Conservation (phyloP, 1,140 invertebrate genomes). For the Lepidurus packardi region DNA sequence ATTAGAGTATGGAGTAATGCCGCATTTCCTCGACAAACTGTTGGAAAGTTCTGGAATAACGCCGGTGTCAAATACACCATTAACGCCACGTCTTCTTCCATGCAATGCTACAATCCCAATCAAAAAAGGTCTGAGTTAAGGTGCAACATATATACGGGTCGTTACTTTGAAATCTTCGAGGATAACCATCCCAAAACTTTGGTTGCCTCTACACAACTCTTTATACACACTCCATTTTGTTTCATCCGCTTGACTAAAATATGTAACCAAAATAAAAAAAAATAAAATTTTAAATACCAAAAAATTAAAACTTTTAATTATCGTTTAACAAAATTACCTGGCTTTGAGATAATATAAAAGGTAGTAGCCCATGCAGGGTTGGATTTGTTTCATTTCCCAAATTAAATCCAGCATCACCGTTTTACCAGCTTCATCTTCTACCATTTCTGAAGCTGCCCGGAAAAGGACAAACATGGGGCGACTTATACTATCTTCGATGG, state of each 20-base stretch:
- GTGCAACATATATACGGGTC: neutral
- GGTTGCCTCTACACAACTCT: conserved; percentile 74
- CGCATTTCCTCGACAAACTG: conserved; percentile 74
- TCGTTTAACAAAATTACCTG: conserved; percentile 43
- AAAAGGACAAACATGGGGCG: conserved; percentile 75
- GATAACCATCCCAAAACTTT: conserved; percentile 70
- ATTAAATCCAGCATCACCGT: conserved; percentile 65
- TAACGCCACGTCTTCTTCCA: conserved; percentile 77
- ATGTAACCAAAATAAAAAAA: conserved; percentile 39
- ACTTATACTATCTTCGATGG: conserved; percentile 67
- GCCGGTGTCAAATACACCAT: conserved; percentile 86
- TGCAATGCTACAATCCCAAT: conserved; percentile 55
- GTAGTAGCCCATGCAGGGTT: conserved; percentile 72
- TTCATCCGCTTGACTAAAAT: conserved; percentile 55
- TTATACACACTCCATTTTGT: conserved; percentile 76
- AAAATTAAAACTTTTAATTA: neutral
- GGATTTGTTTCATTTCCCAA: conserved; percentile 64
- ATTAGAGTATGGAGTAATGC: conserved; percentile 80
- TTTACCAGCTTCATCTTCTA: conserved; percentile 66
- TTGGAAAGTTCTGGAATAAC: conserved; percentile 83
- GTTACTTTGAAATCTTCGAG: conserved; percentile 67
- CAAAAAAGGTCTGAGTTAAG: neutral
- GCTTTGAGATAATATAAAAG: conserved; percentile 81
- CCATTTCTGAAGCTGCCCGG: conserved; percentile 61
- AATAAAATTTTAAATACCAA: neutral